Evolutionary conservation across 2,113 vertebrate genomes (phyloP), one percentile per base, ranked within the genome.

Genomic region (Silurus asotus): DNA sequence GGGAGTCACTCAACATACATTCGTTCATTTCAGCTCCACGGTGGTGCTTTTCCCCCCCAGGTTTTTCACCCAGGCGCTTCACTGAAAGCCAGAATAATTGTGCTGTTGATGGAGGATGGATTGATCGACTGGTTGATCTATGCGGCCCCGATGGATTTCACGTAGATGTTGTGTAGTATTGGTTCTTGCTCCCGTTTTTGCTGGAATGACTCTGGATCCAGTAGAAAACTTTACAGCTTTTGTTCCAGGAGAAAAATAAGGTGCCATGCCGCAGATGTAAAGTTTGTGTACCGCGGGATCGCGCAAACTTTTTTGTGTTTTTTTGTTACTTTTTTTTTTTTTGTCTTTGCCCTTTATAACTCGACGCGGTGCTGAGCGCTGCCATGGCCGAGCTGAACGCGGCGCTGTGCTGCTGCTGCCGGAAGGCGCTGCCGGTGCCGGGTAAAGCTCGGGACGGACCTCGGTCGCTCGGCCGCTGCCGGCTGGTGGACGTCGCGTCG

Each of bases 361-460:
- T 83, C 85, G 37, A 61, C 51, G 19, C 82, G 61, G 75, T 78
- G 56, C 55, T 82, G 65, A 88, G 81, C 78, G 77, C 81, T 58
- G 64, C 77, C 62, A 92, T 92, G 91, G 87, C 90, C 28, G 89
- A 90, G 51, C 81, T 91, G 67, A 87, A 94, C 95, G 37, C 93
- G 96, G 23, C 97, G 96, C 92, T 97, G 96, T 94, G 96, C 28
- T 97, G 97, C 92, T 97, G 97, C 93, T 97, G 97, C 92, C 94
- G 96, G 80, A 96, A 96, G 88, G 92, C 94, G 82, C 92, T 93
- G 23, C 90, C 93, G 2, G 93, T 89, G 53, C 90, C 93, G 48
- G 94, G 91, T 56, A 87, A 88, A 79, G 84, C 88, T 70, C 51
- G 93, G 89, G 45, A 91, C 90, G 90, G 91, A 89, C 74, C 87